phyloP scores from a whole-genome alignment of 2,888 invertebrate genomes.

The Marronus borbonicus region DNA sequence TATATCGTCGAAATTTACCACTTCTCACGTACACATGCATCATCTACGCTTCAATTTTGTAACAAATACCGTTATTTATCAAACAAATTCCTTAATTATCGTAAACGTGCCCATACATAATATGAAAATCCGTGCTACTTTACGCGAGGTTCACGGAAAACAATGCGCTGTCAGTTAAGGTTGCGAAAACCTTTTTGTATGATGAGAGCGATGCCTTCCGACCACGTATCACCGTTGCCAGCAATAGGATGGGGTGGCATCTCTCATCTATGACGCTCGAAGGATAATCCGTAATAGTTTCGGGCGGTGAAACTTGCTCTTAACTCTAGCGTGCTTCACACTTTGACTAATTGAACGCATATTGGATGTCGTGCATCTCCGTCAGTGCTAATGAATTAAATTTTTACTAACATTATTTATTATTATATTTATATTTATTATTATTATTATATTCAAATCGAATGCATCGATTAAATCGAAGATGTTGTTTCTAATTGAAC shows the following conservation, averaged over 20 bases:
- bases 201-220: not conserved
- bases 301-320: constrained; percentile 20
- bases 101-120: constrained; percentile 35
- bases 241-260: not conserved
- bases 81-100: constrained; percentile 37
- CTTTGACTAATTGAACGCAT: constrained; percentile 32
- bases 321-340: not conserved
- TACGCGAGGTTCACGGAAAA: not conserved
- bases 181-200: constrained; percentile 13
- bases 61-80: constrained; percentile 28
- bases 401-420: not conserved
- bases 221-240: not conserved
- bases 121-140: not conserved
- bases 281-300: constrained; percentile 29
- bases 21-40: not conserved
- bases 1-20: not conserved
- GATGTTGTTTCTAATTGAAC: no score
- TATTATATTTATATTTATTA: no score
- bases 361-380: not conserved
- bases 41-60: constrained; percentile 16
- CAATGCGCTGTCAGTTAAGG: not conserved
- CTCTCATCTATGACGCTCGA: constrained; percentile 28
- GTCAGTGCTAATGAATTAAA: constrained; percentile 9
- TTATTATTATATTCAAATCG: no score
- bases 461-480: no score